Conservation (phyloP, 2,797 vertebrate genomes). For the Lepus oiostolus region DNA sequence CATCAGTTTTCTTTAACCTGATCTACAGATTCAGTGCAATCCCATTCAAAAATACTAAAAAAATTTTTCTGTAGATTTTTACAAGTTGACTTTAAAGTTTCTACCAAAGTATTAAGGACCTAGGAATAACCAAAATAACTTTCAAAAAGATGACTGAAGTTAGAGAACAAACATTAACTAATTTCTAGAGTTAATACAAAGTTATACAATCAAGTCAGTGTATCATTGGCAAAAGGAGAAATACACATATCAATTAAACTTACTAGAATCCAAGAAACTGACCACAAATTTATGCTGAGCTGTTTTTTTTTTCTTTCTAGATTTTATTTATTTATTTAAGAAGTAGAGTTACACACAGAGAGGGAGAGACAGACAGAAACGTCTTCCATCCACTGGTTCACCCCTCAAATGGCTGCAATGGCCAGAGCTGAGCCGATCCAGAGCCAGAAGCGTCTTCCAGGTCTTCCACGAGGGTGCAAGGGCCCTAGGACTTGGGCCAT, state of each 20-base stretch:
- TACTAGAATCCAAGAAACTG: not conserved
- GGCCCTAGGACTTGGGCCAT: too few relatives aligned
- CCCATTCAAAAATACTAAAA: not conserved
- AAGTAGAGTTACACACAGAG: too few relatives aligned
- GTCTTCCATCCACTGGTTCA: too few relatives aligned
- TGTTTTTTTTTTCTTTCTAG: too few relatives aligned
- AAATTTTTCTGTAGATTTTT: not conserved
- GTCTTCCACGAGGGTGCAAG: too few relatives aligned
- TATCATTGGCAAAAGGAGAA: not conserved
- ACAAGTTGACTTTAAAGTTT: not conserved
- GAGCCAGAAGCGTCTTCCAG: too few relatives aligned
- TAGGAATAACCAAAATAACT: not conserved
- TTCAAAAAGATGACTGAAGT: not conserved
- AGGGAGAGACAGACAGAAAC: too few relatives aligned
- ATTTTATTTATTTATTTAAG: too few relatives aligned
- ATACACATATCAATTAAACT: not conserved
- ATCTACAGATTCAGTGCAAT: not conserved
- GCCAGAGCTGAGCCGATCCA: too few relatives aligned
- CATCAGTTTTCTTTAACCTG: not conserved
- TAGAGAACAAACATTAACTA: not conserved
- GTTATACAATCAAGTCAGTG: not conserved
- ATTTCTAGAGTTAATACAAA: conserved; percentile 5
- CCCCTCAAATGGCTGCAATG: too few relatives aligned
- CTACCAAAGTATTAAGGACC: not conserved
- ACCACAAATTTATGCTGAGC: not conserved